Evolutionary conservation across 1,140 invertebrate species (phyloP), one percentile per base, ranked within the genome.

Genomic region (Zaprionus africanus): DNA sequence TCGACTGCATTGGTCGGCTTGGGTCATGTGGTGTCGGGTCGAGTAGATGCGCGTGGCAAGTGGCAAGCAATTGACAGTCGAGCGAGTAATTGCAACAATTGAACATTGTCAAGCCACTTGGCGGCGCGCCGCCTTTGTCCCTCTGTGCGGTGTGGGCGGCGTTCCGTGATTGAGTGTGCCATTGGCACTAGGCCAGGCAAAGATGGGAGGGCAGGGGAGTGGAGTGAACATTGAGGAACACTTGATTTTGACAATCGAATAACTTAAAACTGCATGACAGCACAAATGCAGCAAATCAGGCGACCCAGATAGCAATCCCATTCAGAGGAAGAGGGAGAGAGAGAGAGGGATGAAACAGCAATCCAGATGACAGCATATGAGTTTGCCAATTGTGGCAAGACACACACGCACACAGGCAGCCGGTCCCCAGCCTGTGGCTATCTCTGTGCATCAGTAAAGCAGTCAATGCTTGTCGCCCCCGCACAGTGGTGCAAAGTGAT

Each of bases 31-130:
- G 58, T 53, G 67, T 59, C 34, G 59, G 58, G 31, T 58, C 58
- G 51, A 69, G 82, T 75, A 75, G 61, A 9, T 22, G 82, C 75
- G 76, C 82, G 82, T 84, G 82, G 69, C 76, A 81, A 84, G 82
- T 84, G 82, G 75, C 82, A 85, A 81, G 78, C 82, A 84, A 85
- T 84, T 78, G 82, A 83, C 67, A 83, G 80, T 73, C 38, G 58
- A 36, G 53, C 68, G 41, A 46, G 73, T 84, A 83, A 84, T 80
- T 83, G 81, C 72, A 51, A 80, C 81, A 81, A 79, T 80, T 73
- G 69, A 81, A 58, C 67, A 46, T 46, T 46, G 31, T 5, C 15
- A 17, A 51, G 28, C n/a, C 61, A 63, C 61, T 63, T 63, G 24
- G 26, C 26, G 53, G 24, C n/a, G 11, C 22, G 36, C 60, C 41